Base-by-base conservation (phyloP, 2,797 vertebrate species). In the Gobio occitaniae region DNA sequence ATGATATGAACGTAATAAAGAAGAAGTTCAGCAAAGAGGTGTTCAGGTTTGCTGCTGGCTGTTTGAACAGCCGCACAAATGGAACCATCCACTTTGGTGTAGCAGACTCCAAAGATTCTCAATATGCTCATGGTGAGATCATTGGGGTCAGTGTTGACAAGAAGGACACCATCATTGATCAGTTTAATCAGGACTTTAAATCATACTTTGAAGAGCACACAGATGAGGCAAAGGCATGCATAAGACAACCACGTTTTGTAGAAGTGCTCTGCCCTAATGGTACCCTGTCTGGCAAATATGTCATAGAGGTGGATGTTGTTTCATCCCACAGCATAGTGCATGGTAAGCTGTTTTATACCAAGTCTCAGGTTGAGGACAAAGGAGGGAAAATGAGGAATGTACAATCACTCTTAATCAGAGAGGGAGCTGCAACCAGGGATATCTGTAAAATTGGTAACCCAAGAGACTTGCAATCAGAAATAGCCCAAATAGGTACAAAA, bases 31-130 rank as follows among this genome's bases (percentile, higher is more conserved):
- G 91, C 86, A 94, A 93, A 76, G 93, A 95, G 78, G 86, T 88
- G n/a, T 96, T 95, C 68, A 82, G 87, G 38, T 96, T 95, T 92
- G 88, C 94, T 85, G 90, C 93, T 72, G 94, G 94, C 15, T 95
- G 95, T 77, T 93, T 95, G 93, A 95, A 95, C 76, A 91, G 88
- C 19, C 90, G 91, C 11, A 95, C 93, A 16, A 96, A 96, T 78
- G 94, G 94, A 17, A 95, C 94, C 66, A 95, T 95, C 44, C 94
- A 95, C 89, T 94, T 95, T 87, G 93, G 95, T 84, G 87, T 96
- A 38, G 38, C n/a, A 25, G 88, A 92, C 56, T 93, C 93, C 25
- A 88, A 83, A 41, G 6, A 66, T n/a, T 80, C 86, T 4, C 3
- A 50, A 44, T 86, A 75, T 8, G 12, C 17, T 12, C 93, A 94